A percentile compares a stretch with the other conserved stretches of the same genome.
These are phyloP conservation scores for Ephialtes manifestator DNA, from an alignment of 2,888 invertebrate species.

Conservation along the genomic window DNA sequence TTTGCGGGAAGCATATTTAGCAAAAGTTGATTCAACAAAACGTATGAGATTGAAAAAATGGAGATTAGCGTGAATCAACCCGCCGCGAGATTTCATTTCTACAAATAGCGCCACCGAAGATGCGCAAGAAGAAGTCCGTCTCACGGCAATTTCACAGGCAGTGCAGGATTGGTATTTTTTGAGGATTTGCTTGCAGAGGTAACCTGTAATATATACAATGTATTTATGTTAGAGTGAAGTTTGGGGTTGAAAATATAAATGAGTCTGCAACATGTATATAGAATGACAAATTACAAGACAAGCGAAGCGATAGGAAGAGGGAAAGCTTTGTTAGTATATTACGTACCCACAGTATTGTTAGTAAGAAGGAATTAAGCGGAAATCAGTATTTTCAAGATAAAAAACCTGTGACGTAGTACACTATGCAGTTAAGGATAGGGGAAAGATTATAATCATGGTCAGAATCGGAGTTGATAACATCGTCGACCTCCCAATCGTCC, in stretches of 20 bases:
- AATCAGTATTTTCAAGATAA: conserved; percentile 3
- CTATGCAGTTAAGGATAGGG: conserved; percentile 51
- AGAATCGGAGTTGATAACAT: conserved; percentile 24
- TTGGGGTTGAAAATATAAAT: conserved; percentile 7
- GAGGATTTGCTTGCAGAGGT: conserved; percentile 50
- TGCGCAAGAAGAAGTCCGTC: not conserved
- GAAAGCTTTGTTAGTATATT: conserved; percentile 7
- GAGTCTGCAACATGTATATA: conserved; percentile 10
- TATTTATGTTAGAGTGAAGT: not conserved
- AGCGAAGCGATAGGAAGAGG: conserved; percentile 1
- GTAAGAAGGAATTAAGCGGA: not conserved
- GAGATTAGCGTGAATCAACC: conserved; percentile 25
- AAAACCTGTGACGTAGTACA: conserved; percentile 63
- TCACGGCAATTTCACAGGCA: conserved; percentile 26
- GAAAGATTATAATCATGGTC: conserved; percentile 57
- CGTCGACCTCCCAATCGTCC: conserved; percentile 56
- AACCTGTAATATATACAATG: conserved; percentile 34
- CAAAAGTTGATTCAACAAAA: conserved; percentile 2
- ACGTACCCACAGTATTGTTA: conserved; percentile 19
- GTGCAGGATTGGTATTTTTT: not conserved
- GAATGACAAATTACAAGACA: conserved; percentile 5
- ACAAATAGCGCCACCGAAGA: conserved; percentile 33
- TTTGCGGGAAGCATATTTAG: conserved; percentile 9
- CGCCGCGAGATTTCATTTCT: conserved; percentile 35
- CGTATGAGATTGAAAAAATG: conserved; percentile 24